Conservation (phyloP, 2,888 invertebrate species). For the Nomada fabriciana region DNA sequence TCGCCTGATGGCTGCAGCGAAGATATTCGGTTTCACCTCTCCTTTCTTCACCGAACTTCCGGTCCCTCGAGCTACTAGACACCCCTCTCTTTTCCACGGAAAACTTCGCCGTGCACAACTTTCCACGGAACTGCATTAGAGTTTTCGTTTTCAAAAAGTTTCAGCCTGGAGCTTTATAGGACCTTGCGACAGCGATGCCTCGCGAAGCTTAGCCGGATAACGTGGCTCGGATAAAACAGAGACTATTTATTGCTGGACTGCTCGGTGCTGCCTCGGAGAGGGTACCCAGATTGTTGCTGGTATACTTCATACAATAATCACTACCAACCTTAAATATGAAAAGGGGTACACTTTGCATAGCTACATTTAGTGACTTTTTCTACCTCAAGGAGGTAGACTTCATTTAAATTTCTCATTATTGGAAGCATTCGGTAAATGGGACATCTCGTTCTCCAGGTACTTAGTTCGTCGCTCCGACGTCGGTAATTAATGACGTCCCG, state of each 20-base stretch:
- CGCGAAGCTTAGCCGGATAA: slow-evolving; percentile 37
- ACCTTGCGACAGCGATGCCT: slow-evolving; percentile 1
- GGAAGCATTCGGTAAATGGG: background rate
- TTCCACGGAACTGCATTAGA: slow-evolving; percentile 27
- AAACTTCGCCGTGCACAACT: slow-evolving; percentile 38
- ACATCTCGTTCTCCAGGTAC: background rate
- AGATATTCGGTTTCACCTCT: slow-evolving; percentile 18
- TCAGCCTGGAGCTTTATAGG: slow-evolving; percentile 16
- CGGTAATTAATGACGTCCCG: slow-evolving; percentile 39
- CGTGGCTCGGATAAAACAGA: slow-evolving; percentile 67
- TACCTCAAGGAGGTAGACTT: slow-evolving; percentile 18
- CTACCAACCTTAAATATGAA: no score
- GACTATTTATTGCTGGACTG: slow-evolving; percentile 76
- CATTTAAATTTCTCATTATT: slow-evolving; percentile 10
- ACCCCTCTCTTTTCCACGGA: background rate
- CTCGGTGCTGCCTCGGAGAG: slow-evolving; percentile 70
- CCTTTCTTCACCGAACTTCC: slow-evolving; percentile 20
- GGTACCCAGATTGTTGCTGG: slow-evolving; percentile 75
- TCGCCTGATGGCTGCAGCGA: background rate
- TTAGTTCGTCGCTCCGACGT: background rate
- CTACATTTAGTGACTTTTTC: slow-evolving; percentile 61
- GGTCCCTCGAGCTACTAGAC: slow-evolving; percentile 3
- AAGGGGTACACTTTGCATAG: no score
- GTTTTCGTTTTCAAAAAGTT: slow-evolving; percentile 41
- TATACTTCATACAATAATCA: slow-evolving; percentile 38